Evolutionary conservation across 2,113 vertebrate genomes (phyloP), one percentile per base, ranked within the genome.

Genomic region (Porphyrio hochstetteri): DNA sequence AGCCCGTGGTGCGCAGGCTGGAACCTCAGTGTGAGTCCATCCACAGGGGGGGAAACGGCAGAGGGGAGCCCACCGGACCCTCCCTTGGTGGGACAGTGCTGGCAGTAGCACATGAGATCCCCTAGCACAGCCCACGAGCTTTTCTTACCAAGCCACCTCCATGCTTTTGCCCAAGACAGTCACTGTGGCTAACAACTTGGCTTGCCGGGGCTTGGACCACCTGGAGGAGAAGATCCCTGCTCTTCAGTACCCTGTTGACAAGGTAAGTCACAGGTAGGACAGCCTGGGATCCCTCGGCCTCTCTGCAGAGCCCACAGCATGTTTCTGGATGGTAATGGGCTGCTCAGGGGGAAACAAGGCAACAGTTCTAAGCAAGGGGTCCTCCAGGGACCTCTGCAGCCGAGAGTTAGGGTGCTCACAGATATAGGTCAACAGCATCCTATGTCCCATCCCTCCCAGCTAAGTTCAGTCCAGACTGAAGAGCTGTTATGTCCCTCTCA

Each of bases 141-240:
- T 57, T 71, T 33, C 61, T 90, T 24, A 90, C 61, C 40, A 77
- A 35, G 20, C 13, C 13, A n/a, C 11, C 19, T 29, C 16, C 11
- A 0, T 67, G 59, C 52, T 83, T 91, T 93, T 65, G 67, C 35
- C 65, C 69, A 28, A 86, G 95, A 78, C 89, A 98, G 98, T 99
- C 18, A 74, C 91, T 82, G 97, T 97, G 69, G 98, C 97, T 69
- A 98, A 98, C 13, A 83, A 88, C 40, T 69, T 98, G 95, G 98
- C 98, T 35, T 99, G 98, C 90, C 96, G 97, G 40, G 98, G 98
- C 78, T 93, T 99, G 93, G 98, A 98, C 86, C 97, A 96, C 63
- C 92, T 99, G 38, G 98, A 98, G 86, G 97, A 98, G 81, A 98
- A 97, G 96, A 98, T 99, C 88, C 98, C 98, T 7, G 98, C 98